Base-by-base conservation (phyloP, 2,888 invertebrate species). In the Nemoura dubitans region DNA sequence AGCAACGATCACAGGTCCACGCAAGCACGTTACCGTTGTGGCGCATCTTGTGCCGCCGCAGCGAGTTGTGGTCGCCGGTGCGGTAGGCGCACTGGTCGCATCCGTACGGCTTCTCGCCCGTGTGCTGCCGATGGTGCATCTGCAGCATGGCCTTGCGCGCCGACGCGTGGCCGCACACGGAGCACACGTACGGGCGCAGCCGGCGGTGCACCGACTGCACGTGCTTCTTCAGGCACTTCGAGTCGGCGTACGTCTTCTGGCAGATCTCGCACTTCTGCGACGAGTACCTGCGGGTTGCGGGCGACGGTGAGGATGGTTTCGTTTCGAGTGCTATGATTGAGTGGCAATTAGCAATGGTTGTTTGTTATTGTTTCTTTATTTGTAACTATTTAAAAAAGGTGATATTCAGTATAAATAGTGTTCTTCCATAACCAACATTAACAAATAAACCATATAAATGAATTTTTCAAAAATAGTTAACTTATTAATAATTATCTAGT, bases 31-130 rank as follows among this genome's bases (percentile, higher is more conserved):
- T 59, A 59, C 59, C 59, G 59, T 59, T 59, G 30, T 81, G 87
- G 85, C 81, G 81, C 81, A 81, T 81, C n/a, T 30, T 28, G 81
- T 81, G 81, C 6, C 81, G 81, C 1, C 81, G 90, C 86, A 96
- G 91, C 1, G 95, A 95, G 90, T 96, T 96, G 89, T 96, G 96
- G 92, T 96, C 96, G 0, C 95, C 94, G 1, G 96, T 95, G 88
- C 93, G 93, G 90, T 95, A 97, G 14, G 93, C 92, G 90, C 96
- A 96, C 28, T 93, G 91, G 59, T 94, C 93, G 90, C 97, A 97
- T 86, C 94, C 93, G 89, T 95, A 94, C 0, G 96, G 96, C 90
- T 96, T 96, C 89, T 96, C 96, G 2, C 96, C 95, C 0, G 96
- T 96, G 89, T 96, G 96, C 89, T 95, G 95, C 16, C 96, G 92